Evolutionary conservation across 2,797 vertebrate genomes (phyloP).

Genomic region (Fistularia tabacaria): DNA sequence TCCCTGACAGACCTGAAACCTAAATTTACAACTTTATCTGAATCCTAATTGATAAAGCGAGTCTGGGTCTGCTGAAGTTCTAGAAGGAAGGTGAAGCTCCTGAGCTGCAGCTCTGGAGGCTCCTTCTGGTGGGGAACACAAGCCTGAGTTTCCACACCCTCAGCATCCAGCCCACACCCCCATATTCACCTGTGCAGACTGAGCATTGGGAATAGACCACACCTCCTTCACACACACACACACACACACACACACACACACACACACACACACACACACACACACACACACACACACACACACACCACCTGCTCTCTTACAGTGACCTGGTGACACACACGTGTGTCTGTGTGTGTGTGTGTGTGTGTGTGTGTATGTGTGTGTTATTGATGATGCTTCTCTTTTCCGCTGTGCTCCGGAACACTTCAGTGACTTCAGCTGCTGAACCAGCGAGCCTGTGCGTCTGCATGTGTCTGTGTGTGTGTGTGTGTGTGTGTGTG

Average conservation of each 20-base stretch:
- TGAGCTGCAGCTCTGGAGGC: too few relatives aligned
- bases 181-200: too few relatives aligned
- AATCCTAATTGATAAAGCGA: too few relatives aligned
- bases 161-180: too few relatives aligned
- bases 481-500: constrained; percentile 11
- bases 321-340: constrained; percentile 27
- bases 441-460: constrained; percentile 56
- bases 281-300: constrained; percentile 6
- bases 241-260: constrained; percentile 12
- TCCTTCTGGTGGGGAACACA: too few relatives aligned
- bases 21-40: too few relatives aligned
- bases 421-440: constrained; percentile 49
- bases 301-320: constrained; percentile 35
- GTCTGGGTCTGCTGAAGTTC: too few relatives aligned
- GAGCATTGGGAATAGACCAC: too few relatives aligned
- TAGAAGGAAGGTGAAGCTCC: too few relatives aligned
- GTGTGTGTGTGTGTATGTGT: constrained; percentile 14
- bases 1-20: too few relatives aligned
- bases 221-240: constrained; percentile 1
- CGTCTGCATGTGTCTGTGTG: background rate
- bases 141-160: too few relatives aligned
- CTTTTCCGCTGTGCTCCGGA: constrained; percentile 45
- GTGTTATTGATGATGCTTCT: constrained; percentile 53
- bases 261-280: constrained; percentile 13
- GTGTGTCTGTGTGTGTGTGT: constrained; percentile 5